Evolutionary conservation across 2,113 vertebrate genomes (phyloP), one percentile per base, ranked within the genome.

Genomic region (Lontra canadensis): DNA sequence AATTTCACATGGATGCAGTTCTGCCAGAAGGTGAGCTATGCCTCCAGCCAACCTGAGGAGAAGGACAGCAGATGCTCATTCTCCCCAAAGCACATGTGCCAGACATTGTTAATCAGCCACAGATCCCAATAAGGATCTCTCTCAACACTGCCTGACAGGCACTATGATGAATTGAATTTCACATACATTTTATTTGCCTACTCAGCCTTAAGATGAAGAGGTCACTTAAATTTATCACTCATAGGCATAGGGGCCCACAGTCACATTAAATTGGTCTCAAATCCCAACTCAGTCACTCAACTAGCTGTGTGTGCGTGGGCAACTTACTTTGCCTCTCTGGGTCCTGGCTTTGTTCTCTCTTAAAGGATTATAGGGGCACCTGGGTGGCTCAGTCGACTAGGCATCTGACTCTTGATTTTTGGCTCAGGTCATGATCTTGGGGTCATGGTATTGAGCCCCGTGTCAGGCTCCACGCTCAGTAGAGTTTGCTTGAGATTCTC

Each of bases 31-130:
- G 76, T 57, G 18, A 6, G 18, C 52, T 67, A 3, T 14, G 4
- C 11, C 31, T 88, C 86, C 57, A 57, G 31, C 29, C 3, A 71
- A 44, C 76, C 14, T 17, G 52, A 90, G 80, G 49, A 65, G 31
- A 34, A 21, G 69, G 26, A 6, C 85, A 47, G 74, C 67, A 52
- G 55, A 89, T 2, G 10, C 67, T 71, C 31, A 52, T 47, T 44
- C 49, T 71, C 29, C 73, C 26, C 4, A 14, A 20, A 76, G 80
- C 26, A 31, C 59, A 3, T 9, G 39, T 31, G 42, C 73, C 90
- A 97, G 67, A 67, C 92, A 91, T 78, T 31, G 21, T 63, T 95
- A 73, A 92, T 92, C 90, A 90, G n/a, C 79, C n/a, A 44, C 34
- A 71, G 83, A 79, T 42, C 93, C 80, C 88, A 86, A n/a, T 52